A percentile compares a stretch with the other conserved stretches of the same genome.
Conservation (phyloP, 2,797 vertebrate species). For the Emys orbicularis region DNA sequence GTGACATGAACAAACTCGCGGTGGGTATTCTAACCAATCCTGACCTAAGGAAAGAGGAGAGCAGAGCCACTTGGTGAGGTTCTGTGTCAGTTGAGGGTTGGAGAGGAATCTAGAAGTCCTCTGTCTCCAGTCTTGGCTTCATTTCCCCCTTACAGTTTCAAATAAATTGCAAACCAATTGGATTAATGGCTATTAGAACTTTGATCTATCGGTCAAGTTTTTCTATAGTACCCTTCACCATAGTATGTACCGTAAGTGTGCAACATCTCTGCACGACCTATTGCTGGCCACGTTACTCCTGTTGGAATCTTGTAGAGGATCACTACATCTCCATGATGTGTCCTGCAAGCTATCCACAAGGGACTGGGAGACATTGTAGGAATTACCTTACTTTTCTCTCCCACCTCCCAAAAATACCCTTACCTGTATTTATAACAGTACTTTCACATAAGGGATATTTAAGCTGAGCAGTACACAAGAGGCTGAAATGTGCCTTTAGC, state of each 20-base stretch:
- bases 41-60: neutral
- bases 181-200: constrained; percentile 3
- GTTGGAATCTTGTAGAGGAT: neutral
- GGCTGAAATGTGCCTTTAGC: neutral
- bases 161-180: neutral
- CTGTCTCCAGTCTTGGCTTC: constrained; percentile 14
- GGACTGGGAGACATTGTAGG: neutral
- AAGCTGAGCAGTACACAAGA: neutral
- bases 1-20: neutral
- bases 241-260: neutral
- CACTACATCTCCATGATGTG: fast-evolving
- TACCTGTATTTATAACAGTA: neutral
- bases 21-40: neutral
- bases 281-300: neutral
- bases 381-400: neutral
- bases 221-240: neutral
- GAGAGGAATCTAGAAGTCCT: constrained; percentile 9
- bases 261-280: fast-evolving
- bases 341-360: neutral
- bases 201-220: neutral
- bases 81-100: neutral
- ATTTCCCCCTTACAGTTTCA: constrained; percentile 34
- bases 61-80: fast-evolving
- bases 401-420: neutral
- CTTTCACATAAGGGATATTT: neutral